A percentile compares a stretch with the other conserved stretches of the same genome.
Conservation (phyloP, 2,113 vertebrate species). For the Anguilla japonica region DNA sequence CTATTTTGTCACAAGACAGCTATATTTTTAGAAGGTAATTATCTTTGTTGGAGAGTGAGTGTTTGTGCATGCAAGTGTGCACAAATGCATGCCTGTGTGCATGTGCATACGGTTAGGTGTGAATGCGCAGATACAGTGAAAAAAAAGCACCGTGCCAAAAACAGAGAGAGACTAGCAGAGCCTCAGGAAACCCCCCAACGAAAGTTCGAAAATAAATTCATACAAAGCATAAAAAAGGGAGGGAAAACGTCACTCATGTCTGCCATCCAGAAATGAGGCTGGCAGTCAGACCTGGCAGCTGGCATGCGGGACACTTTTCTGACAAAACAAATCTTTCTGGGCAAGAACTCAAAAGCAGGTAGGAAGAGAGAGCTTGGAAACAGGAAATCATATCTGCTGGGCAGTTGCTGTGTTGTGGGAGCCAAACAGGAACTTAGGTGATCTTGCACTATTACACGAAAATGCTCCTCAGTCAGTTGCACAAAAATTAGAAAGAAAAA, state of each 20-base stretch:
- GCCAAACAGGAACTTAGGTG: constrained; percentile 67
- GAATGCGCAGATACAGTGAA: not conserved
- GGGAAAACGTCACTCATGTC: constrained; percentile 70
- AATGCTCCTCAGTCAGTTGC: constrained; percentile 6
- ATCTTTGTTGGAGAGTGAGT: no score
- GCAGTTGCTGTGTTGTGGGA: constrained; percentile 71
- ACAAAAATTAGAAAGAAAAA: not conserved
- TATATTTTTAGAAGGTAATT: no score
- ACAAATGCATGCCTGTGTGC: not conserved
- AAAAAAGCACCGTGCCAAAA: not conserved
- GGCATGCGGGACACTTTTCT: constrained; percentile 74
- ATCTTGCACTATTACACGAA: constrained; percentile 18
- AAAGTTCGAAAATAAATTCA: constrained; percentile 21
- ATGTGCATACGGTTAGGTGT: not conserved
- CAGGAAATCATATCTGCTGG: constrained; percentile 80
- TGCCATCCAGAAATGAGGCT: constrained; percentile 76
- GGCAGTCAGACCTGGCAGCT: constrained; percentile 73
- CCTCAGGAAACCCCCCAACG: constrained; percentile 6
- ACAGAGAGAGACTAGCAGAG: not conserved
- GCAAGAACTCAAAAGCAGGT: constrained; percentile 85
- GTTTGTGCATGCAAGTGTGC: no score
- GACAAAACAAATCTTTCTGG: constrained; percentile 86
- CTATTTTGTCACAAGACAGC: no score
- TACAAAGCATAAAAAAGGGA: constrained; percentile 18
- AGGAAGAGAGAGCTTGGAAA: constrained; percentile 83